phyloP scores from a whole-genome alignment of 2,797 vertebrate genomes.

The Botia kubotai region DNA sequence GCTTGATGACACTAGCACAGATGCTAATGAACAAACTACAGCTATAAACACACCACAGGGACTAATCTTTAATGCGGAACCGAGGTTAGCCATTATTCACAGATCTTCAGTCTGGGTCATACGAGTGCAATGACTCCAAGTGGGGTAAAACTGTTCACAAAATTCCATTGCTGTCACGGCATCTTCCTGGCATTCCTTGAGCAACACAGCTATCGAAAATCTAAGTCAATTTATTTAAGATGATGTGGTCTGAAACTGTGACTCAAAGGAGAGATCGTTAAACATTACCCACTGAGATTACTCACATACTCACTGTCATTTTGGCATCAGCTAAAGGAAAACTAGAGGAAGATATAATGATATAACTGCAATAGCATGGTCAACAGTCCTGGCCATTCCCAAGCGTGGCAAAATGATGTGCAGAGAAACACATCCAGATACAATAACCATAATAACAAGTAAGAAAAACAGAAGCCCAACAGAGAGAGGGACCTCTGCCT shows the following conservation, averaged over 20 bases:
- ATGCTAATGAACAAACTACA: constrained; percentile 4
- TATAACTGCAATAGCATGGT: constrained; percentile 6
- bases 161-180: neutral
- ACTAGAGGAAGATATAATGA: neutral
- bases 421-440: neutral
- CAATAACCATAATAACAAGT: constrained; percentile 4
- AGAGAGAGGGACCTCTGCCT: neutral
- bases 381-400: constrained; percentile 12
- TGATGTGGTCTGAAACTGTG: constrained; percentile 4
- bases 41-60: constrained; percentile 23
- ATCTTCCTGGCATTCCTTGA: neutral
- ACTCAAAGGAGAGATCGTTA: neutral
- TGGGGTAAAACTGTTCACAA: neutral
- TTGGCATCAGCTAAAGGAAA: constrained; percentile 20
- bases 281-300: neutral
- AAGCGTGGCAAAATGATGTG: neutral
- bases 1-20: constrained; percentile 19
- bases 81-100: constrained; percentile 10
- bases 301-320: neutral
- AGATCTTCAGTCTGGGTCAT: neutral
- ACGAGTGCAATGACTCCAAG: constrained; percentile 5
- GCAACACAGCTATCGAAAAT: neutral
- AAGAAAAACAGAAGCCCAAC: neutral
- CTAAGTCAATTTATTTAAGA: neutral
- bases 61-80: neutral